Conservation (phyloP, 2,113 vertebrate species). For the Anhinga anhinga region DNA sequence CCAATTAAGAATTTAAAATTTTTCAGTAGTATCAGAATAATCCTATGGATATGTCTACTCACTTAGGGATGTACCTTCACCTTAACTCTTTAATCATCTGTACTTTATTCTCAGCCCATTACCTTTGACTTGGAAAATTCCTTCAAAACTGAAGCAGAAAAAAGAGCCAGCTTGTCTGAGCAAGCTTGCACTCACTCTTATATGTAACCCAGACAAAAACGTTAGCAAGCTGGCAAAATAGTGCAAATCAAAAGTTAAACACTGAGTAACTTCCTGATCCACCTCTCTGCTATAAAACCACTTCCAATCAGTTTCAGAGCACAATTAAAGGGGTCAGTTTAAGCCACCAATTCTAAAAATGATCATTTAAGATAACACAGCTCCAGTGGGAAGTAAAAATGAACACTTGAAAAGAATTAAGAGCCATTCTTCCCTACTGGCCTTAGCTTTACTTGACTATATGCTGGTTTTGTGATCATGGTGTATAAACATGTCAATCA, state of each 20-base stretch:
- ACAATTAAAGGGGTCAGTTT: not conserved
- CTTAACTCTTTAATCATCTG: not conserved
- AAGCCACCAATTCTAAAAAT: not conserved
- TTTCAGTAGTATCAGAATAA: not conserved
- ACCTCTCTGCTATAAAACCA: not conserved
- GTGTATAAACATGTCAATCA: not conserved
- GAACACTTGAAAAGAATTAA: not conserved
- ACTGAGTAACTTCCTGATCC: not conserved
- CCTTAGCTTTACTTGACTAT: not conserved
- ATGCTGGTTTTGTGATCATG: not conserved
- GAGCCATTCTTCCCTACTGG: not conserved
- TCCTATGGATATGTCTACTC: not conserved
- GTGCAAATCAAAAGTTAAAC: not conserved
- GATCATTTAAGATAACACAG: not conserved
- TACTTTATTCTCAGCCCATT: not conserved
- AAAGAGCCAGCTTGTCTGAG: not conserved
- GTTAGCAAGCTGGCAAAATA: not conserved
- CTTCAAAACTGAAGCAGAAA: not conserved
- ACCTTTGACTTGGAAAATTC: not conserved
- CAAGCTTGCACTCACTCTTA: not conserved
- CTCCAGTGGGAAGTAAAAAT: not conserved
- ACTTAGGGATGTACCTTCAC: not conserved
- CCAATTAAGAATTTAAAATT: not conserved
- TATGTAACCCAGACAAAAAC: not conserved
- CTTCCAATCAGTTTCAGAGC: not conserved